Percentiles rank a stretch among this genome's conserved stretches.
Evolutionary conservation across 2,888 invertebrate genomes (phyloP).

Genomic region (Spilosoma lubricipeda): DNA sequence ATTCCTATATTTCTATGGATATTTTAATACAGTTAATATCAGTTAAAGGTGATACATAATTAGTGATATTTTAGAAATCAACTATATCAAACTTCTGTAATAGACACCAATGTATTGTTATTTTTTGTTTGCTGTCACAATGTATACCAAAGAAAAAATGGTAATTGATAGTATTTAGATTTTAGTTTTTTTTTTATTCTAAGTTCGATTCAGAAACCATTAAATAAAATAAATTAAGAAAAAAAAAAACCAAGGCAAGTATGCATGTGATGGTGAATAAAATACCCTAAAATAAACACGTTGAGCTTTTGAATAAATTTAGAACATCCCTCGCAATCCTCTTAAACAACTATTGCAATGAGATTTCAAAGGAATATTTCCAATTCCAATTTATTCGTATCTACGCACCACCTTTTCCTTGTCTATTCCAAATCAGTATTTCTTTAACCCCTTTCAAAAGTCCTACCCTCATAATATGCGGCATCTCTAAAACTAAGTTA

Average conservation of each 20-base stretch:
- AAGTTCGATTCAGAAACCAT: too few relatives aligned
- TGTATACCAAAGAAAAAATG: too few relatives aligned
- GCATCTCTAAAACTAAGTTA: conserved; percentile 54
- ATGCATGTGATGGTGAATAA: neutral
- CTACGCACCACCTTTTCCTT: conserved; percentile 80
- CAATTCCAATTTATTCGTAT: conserved; percentile 72
- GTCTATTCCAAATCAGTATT: conserved; percentile 77
- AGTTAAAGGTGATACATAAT: neutral
- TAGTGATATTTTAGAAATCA: too few relatives aligned
- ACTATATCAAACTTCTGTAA: too few relatives aligned
- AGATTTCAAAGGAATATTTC: conserved; percentile 55
- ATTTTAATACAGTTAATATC: neutral
- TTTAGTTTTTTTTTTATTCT: too few relatives aligned
- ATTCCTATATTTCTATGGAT: neutral
- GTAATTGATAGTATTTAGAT: too few relatives aligned
- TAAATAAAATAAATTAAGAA: too few relatives aligned
- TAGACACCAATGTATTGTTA: too few relatives aligned
- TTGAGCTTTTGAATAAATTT: conserved; percentile 31
- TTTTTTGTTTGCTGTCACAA: too few relatives aligned
- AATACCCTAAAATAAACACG: conserved; percentile 3
- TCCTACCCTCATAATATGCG: conserved; percentile 72
- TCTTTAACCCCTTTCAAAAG: conserved; percentile 80
- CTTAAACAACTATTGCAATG: conserved; percentile 46
- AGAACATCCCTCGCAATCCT: conserved; percentile 27
- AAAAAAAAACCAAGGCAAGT: neutral